These are phyloP conservation scores for Drosophila mulleri DNA, from an alignment of 2,888 invertebrate genomes.

Conservation along the genomic window DNA sequence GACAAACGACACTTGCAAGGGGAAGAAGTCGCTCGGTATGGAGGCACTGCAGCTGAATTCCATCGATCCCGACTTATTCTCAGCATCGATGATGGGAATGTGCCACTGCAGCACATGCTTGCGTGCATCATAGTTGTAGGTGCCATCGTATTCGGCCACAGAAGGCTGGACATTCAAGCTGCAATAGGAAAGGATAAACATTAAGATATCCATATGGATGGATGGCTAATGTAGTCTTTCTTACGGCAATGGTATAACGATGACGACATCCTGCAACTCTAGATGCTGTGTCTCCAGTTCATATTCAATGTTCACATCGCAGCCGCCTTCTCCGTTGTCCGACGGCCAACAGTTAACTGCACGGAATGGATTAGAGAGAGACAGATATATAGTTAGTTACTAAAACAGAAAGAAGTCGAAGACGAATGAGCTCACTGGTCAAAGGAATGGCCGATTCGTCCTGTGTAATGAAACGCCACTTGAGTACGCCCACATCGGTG, in stretches of 20 bases:
- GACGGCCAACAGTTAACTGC: slow-evolving; percentile 99
- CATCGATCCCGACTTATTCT: slow-evolving; percentile 94
- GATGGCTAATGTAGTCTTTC: slow-evolving; percentile 82
- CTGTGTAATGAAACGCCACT: slow-evolving; percentile 94
- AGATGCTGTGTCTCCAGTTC: slow-evolving; percentile 95
- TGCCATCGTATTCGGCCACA: slow-evolving; percentile 97
- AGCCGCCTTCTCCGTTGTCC: slow-evolving; percentile 95
- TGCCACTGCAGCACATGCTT: slow-evolving; percentile 94
- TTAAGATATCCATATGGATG: too few relatives aligned
- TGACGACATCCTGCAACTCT: slow-evolving; percentile 95
- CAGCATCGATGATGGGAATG: slow-evolving; percentile 93
- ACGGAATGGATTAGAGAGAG: slow-evolving; percentile 18
- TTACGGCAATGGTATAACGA: slow-evolving; percentile 97
- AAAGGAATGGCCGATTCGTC: slow-evolving; percentile 96
- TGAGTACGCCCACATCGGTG: slow-evolving; percentile 98
- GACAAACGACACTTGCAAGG: slow-evolving; percentile 91
- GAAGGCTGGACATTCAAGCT: slow-evolving; percentile 90
- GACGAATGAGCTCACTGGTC: slow-evolving; percentile 88
- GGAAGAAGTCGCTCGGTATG: slow-evolving; percentile 97
- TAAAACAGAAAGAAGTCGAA: neutral
- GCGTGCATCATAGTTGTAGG: slow-evolving; percentile 93
- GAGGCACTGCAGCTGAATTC: slow-evolving; percentile 96
- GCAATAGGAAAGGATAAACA: neutral
- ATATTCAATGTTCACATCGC: slow-evolving; percentile 99
- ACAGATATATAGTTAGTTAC: slow-evolving; percentile 2